Base-by-base conservation (phyloP, 2,113 vertebrate genomes). In the Acanthisitta chloris region DNA sequence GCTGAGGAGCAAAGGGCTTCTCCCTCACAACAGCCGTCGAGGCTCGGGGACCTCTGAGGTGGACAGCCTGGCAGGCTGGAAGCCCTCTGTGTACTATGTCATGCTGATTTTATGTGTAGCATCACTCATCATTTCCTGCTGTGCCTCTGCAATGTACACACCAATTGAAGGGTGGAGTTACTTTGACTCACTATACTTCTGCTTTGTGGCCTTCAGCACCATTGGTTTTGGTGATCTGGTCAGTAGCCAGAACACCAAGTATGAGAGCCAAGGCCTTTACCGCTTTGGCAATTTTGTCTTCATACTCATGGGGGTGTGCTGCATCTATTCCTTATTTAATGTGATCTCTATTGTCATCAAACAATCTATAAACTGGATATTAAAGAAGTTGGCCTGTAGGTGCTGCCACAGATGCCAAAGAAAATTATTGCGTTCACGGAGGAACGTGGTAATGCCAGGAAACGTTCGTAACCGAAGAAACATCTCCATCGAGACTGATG, bases 341-440 rank as follows among this genome's bases (percentile, higher is more conserved):
- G 99, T 99, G 96, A 99, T 99, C 96, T 99, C 99, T 87, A 99
- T 99, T 70, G 98, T 99, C 94, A 99, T 99, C 97, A 99, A 99
- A 87, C 99, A 99, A 93, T 99, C 99, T 8, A 98, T 99, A 90
- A 99, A 99, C 97, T 99, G 99, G 99, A 98, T 99, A 92, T 98
- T 99, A 91, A 97, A 98, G 94, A 98, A 99, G 72, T 48, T 99
- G 62, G 98, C 98, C 42, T 96, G 96, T 2, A 94, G 98, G 12
- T 99, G 98, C 94, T 97, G 97, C 89, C 98, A 86, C 15, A 98
- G 92, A 71, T 99, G 98, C 96, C 98, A 97, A 46, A 97, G 98
- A 45, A 97, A 97, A 95, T 69, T 98, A 45, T 97, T 99, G 49
- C 97, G 95, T 81, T 97, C 98, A 0, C 97, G 98, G 23, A 97